Conservation (phyloP, 2,888 invertebrate genomes). For the Conus canariensis region DNA sequence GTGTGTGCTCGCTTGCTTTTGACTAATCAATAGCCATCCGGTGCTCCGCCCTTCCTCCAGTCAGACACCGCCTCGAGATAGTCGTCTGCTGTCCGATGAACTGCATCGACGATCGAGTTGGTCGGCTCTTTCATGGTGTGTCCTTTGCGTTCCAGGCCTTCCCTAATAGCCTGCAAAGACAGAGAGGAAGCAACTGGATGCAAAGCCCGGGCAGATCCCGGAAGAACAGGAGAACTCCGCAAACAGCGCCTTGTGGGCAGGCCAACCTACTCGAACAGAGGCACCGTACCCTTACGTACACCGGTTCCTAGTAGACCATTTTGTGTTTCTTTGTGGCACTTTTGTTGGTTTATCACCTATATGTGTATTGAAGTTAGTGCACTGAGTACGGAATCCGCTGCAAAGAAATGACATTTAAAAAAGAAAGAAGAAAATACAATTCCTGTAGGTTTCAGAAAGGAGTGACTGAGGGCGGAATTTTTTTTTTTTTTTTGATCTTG, state of each 20-base stretch:
- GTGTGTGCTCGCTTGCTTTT: neutral
- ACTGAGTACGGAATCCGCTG: no score
- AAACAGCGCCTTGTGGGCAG: neutral
- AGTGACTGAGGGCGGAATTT: no score
- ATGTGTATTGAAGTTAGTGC: no score
- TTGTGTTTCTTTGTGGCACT: no score
- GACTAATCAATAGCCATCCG: slow-evolving; percentile 66
- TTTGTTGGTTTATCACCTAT: no score
- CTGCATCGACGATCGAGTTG: slow-evolving; percentile 59
- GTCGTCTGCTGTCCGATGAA: slow-evolving; percentile 49
- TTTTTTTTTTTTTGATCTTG: no score
- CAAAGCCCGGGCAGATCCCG: neutral
- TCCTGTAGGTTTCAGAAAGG: no score
- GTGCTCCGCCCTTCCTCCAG: slow-evolving; percentile 68
- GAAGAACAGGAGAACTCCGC: neutral
- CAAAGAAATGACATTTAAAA: no score
- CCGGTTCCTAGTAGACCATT: neutral
- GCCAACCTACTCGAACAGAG: neutral
- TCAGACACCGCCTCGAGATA: slow-evolving; percentile 70
- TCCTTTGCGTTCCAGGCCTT: slow-evolving; percentile 56
- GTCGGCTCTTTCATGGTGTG: slow-evolving; percentile 53
- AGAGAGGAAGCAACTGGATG: neutral
- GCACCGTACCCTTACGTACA: neutral
- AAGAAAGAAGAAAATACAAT: no score
- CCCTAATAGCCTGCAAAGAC: slow-evolving; percentile 54